Evolutionary conservation across 2,888 invertebrate genomes (phyloP), one percentile per base, ranked within the genome.

Genomic region (Camptogramma bilineatum): DNA sequence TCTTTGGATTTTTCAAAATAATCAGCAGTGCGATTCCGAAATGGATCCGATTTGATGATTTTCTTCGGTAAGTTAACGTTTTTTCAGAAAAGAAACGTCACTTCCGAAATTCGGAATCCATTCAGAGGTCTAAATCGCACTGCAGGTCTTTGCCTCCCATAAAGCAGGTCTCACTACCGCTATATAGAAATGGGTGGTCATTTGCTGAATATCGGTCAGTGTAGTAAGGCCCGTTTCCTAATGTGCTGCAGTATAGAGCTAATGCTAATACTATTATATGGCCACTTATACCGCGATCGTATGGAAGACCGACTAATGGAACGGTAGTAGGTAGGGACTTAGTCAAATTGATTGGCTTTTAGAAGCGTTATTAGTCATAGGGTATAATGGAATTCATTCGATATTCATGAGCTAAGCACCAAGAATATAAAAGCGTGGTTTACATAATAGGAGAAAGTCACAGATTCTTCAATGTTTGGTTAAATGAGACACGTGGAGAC

Each of bases 241-340:
- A 65, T 65, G 57, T 67, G 54, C 60, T 64, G 53, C 46, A 57
- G 62, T 55, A 64, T 59, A 70, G 73, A 73, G 73, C 72, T 72
- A n/a, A 78, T 76, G 76, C 73, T 68, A 66, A 66, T 80, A 73
- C 72, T 73, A 80, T 80, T 82, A 81, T 68, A 69, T 62, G 65
- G 66, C 64, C 79, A 79, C 79, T 78, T 73, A 73, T 62, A 64
- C 34, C 19, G 54, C 47, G 51, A 47, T 58, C 47, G 62, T 17
- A 63, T 61, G 18, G 62, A 65, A 68, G 61, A 52, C 61, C 31
- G 53, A 51, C 50, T 66, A 69, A 66, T 65, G 56, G 69, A 65
- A 51, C 55, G 24, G 54, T 28, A 63, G 52, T 55, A 62, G 34
- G 58, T 54, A 62, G 39, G 58, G 52, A 67, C 56, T 67, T 50